These are phyloP conservation scores for Drosophila gaucha DNA, from an alignment of 2,888 invertebrate species.

Conservation along the genomic window DNA sequence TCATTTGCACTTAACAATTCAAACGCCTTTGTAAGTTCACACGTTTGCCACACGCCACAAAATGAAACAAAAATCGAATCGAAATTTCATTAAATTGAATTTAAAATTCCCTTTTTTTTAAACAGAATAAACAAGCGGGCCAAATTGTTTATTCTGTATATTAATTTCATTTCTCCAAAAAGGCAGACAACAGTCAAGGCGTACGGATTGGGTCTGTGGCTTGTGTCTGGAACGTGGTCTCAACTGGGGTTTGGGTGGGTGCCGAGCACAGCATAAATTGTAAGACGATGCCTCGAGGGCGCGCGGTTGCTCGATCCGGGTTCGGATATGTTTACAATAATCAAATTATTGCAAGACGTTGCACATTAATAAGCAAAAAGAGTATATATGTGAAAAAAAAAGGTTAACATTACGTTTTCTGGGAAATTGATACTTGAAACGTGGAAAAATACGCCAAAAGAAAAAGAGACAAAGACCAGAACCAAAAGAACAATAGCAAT, in stretches of 20 bases:
- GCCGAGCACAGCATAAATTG: constrained; percentile 62
- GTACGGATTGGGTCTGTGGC: constrained; percentile 6
- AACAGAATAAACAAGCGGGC: constrained; percentile 43
- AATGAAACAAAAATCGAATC: constrained; percentile 3
- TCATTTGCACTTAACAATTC: constrained; percentile 6
- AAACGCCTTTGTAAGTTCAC: background rate
- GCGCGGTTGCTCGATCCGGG: constrained; percentile 7
- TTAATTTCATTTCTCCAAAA: constrained; percentile 53
- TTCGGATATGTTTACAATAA: constrained; percentile 58
- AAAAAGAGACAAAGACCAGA: constrained; percentile 19
- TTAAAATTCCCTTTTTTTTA: constrained; percentile 13
- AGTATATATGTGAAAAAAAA: constrained; percentile 10
- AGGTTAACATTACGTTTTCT: constrained; percentile 40
- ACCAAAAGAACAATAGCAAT: too few species aligned
- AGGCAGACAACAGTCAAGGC: constrained; percentile 20
- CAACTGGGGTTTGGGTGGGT: constrained; percentile 3
- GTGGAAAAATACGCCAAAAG: background rate
- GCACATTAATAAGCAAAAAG: constrained; percentile 63
- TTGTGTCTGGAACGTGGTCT: constrained; percentile 13
- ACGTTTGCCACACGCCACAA: constrained; percentile 14
- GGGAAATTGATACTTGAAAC: constrained; percentile 52
- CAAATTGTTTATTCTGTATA: constrained; percentile 61
- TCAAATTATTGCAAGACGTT: constrained; percentile 73
- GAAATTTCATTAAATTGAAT: constrained; percentile 13
- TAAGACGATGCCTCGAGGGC: constrained; percentile 63